Conservation (phyloP, 2,113 vertebrate genomes). For the Tretioscincus oriximinensis region DNA sequence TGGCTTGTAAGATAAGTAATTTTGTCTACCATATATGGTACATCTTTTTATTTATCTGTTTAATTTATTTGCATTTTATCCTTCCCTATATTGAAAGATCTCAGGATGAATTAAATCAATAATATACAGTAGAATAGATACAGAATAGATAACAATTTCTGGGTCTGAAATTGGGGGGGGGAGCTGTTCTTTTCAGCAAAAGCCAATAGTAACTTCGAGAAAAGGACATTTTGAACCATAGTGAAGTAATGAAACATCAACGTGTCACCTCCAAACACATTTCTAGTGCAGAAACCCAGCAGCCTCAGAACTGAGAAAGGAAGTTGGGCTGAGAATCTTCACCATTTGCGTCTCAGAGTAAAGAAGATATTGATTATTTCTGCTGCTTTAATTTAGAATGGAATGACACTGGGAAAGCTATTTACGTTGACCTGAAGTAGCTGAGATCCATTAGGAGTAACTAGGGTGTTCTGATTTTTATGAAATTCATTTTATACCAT, state of each 20-base stretch:
- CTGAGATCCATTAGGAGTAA: constrained; percentile 20
- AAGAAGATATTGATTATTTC: constrained; percentile 24
- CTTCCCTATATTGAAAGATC: too few species aligned
- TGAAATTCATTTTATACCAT: constrained; percentile 4
- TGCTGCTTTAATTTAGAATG: constrained; percentile 28
- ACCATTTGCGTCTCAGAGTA: not conserved
- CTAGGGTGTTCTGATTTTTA: constrained; percentile 14
- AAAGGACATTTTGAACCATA: not conserved
- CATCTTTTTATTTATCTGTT: not conserved
- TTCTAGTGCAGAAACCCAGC: constrained; percentile 3
- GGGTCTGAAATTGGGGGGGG: too few species aligned
- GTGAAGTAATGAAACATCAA: not conserved
- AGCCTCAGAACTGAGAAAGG: constrained; percentile 4
- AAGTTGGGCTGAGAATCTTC: not conserved
- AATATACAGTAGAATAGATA: too few species aligned
- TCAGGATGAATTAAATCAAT: too few species aligned
- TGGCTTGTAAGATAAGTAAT: not conserved
- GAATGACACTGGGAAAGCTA: not conserved
- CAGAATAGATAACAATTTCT: too few species aligned
- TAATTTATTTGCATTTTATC: too few species aligned
- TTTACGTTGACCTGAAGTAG: constrained; percentile 15
- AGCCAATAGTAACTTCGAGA: not conserved
- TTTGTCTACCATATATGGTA: not conserved
- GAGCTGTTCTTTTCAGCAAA: too few species aligned
- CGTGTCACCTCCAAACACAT: not conserved